Evolutionary conservation across 2,888 invertebrate genomes (phyloP), one percentile per base, ranked within the genome.

Genomic region (Formica aserva): DNA sequence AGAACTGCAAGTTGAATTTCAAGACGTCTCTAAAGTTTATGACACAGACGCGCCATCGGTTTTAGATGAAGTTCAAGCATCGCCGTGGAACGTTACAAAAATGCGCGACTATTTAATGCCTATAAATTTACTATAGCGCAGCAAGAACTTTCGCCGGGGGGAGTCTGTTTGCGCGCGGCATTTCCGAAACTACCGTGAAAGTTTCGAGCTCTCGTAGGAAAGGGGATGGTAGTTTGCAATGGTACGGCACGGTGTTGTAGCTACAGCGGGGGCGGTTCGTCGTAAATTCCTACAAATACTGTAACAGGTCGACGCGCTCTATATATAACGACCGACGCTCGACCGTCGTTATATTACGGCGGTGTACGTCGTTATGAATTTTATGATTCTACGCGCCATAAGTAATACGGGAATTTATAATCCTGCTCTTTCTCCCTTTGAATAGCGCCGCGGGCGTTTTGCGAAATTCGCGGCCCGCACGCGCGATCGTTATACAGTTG

Each of bases 251-350:
- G 41, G 41, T 15, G 55, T 67, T 26, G 26, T 65, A 29, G 62
- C 80, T n/a, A n/a, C n/a, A 48, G 26, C 62, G 60, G 55, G 63
- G 65, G 63, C 32, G 41, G 29, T 60, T 65, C 71, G 65, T 82
- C 85, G 78, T 86, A 85, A 86, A 85, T 86, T 86, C 78, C 85
- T 72, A 82, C 82, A 75, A 85, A 85, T 82, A 76, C 82, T 85
- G 85, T 86, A 75, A 85, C 84, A 85, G 72, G 81, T 84, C 81
- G 84, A 60, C 85, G 65, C 72, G 41, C 55, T 52, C 48, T 52
- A 52, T 52, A n/a, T 52, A 76, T 84, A 63, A 67, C 74, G 62
- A 32, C 67, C 65, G 55, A 55, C 48, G 83, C 76, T 82, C 71
- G 76, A 80, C 55, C 71, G 76, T 78, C 78, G 82, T 86, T 82